A percentile compares a stretch with the other conserved stretches of the same genome.
phyloP scores from a whole-genome alignment of 1,140 invertebrate species.

The Ruditapes philippinarum region DNA sequence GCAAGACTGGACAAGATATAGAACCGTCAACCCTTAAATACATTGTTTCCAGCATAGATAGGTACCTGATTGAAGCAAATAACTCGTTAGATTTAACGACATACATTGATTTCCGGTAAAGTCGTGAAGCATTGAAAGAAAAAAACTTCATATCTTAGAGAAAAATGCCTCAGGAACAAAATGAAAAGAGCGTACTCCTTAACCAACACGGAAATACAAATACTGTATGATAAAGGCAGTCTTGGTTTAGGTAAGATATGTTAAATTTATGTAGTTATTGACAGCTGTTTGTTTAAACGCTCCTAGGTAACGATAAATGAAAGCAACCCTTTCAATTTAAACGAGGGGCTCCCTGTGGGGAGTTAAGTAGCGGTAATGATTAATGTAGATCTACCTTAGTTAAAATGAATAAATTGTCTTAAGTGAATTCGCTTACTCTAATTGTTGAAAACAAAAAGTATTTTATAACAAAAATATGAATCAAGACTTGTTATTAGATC shows the following conservation, averaged over 20 bases:
- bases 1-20: background rate
- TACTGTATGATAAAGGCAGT: background rate
- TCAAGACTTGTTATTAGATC: no score
- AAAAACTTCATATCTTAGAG: constrained; percentile 5
- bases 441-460: no score
- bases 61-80: background rate
- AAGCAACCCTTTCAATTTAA: background rate
- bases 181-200: background rate
- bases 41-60: background rate
- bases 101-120: background rate
- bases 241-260: background rate
- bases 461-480: no score
- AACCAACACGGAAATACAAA: background rate
- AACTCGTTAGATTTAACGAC: background rate
- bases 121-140: background rate
- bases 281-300: constrained; percentile 8
- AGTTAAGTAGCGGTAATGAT: no score
- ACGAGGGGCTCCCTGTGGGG: no score
- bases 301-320: background rate
- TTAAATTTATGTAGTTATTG: background rate
- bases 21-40: background rate
- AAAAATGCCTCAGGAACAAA: constrained; percentile 15
- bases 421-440: no score
- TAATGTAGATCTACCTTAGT: no score
- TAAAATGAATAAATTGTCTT: no score